Evolutionary conservation across 1,140 invertebrate species (phyloP).

Genomic region (Drosophila pachea): DNA sequence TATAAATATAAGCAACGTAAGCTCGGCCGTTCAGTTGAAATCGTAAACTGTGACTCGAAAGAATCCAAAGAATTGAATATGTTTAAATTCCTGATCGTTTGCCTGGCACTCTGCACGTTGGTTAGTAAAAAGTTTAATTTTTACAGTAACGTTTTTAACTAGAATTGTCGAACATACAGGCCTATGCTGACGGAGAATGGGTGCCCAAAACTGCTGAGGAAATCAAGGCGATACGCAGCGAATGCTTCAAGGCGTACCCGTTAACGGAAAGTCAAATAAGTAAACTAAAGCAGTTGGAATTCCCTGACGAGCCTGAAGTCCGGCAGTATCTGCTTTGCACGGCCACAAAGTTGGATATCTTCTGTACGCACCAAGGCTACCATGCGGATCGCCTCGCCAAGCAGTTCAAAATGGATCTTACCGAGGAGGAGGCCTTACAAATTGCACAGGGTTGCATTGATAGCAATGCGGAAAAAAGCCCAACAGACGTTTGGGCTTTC

Average conservation of each 20-base stretch:
- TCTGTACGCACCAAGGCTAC: slow-evolving; percentile 69
- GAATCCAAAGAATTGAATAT: slow-evolving; percentile 49
- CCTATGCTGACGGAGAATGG: slow-evolving; percentile 63
- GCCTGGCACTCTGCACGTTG: slow-evolving; percentile 59
- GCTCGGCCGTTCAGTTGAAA: slow-evolving; percentile 1
- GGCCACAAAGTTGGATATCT: slow-evolving; percentile 65
- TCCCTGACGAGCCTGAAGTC: slow-evolving; percentile 63
- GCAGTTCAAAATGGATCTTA: slow-evolving; percentile 74
- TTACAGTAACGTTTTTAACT: not conserved
- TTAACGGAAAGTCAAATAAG: slow-evolving; percentile 52
- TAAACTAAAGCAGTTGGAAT: slow-evolving; percentile 61
- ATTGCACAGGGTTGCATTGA: slow-evolving; percentile 69
- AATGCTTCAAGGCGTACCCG: slow-evolving; percentile 60
- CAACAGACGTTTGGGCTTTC: slow-evolving; percentile 65
- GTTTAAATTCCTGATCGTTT: slow-evolving; percentile 62
- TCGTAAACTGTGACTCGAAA: slow-evolving; percentile 30
- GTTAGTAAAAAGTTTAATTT: slow-evolving; percentile 48
- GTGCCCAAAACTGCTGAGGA: slow-evolving; percentile 55
- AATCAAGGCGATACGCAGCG: slow-evolving; percentile 59
- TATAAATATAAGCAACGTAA: slow-evolving; percentile 44
- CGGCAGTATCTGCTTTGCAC: slow-evolving; percentile 68
- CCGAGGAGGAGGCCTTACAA: slow-evolving; percentile 60
- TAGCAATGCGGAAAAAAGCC: slow-evolving; percentile 53
- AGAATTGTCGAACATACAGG: slow-evolving; percentile 22
- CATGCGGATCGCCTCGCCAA: slow-evolving; percentile 74